Evolutionary conservation across 2,888 invertebrate species (phyloP).

Genomic region (Onchidella celtica): DNA sequence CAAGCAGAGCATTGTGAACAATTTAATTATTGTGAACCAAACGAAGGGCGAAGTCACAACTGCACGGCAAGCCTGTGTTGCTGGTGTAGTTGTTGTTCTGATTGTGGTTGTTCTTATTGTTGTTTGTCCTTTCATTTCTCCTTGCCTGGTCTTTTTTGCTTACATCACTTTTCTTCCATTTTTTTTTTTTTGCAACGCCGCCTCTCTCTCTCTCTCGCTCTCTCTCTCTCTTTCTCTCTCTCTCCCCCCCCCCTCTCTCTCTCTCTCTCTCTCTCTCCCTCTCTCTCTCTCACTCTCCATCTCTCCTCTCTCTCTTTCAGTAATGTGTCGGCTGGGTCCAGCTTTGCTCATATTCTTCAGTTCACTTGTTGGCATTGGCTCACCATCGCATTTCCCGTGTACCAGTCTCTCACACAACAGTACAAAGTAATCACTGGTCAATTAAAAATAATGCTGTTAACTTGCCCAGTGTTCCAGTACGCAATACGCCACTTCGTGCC

Average conservation of each 20-base stretch:
- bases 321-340: not conserved
- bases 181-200: not conserved
- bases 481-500: too few species aligned
- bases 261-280: conserved; percentile 20
- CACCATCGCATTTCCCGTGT: too few species aligned
- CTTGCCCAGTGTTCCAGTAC: too few species aligned
- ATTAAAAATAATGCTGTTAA: too few species aligned
- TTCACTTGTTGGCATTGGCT: too few species aligned
- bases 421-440: too few species aligned
- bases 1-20: too few species aligned
- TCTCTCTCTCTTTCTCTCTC: conserved; percentile 26
- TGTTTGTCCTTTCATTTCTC: conserved; percentile 1
- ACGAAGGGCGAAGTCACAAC: too few species aligned
- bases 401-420: too few species aligned
- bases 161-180: not conserved
- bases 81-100: not conserved
- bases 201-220: conserved; percentile 24
- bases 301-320: not conserved
- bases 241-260: conserved; percentile 16
- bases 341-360: not conserved
- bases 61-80: too few species aligned
- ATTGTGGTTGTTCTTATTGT: not conserved
- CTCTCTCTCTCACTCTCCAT: not conserved
- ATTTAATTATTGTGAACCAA: too few species aligned
- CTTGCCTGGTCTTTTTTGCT: not conserved